phyloP scores from a whole-genome alignment of 2,888 invertebrate genomes.

The Alitta virens region DNA sequence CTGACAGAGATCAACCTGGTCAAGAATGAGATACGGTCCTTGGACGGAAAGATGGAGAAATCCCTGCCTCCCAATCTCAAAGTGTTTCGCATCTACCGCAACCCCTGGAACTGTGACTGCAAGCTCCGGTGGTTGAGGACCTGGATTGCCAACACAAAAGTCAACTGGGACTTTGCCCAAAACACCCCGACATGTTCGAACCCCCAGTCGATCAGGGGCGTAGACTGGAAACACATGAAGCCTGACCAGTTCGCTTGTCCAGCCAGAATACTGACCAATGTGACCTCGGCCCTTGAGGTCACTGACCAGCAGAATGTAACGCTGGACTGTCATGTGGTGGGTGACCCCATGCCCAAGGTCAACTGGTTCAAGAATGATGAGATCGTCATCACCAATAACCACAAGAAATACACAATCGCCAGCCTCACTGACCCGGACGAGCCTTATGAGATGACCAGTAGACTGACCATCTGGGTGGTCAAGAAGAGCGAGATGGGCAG shows the following conservation, averaged over 20 bases:
- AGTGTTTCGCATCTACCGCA: constrained; percentile 29
- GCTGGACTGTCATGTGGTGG: constrained; percentile 25
- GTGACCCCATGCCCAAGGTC: constrained; percentile 27
- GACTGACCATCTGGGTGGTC: constrained; percentile 15
- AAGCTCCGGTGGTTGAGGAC: constrained; percentile 29
- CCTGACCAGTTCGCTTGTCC: constrained; percentile 31
- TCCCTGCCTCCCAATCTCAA: constrained; percentile 22
- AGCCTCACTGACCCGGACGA: not conserved
- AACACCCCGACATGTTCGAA: constrained; percentile 28
- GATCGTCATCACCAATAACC: not conserved
- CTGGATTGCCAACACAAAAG: constrained; percentile 14
- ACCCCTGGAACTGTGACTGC: constrained; percentile 33
- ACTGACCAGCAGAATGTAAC: constrained; percentile 20
- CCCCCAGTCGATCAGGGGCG: constrained; percentile 22
- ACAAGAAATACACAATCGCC: not conserved
- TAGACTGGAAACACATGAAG: constrained; percentile 27
- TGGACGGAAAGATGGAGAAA: constrained; percentile 16
- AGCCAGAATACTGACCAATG: constrained; percentile 23
- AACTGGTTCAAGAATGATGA: constrained; percentile 22
- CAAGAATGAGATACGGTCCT: constrained; percentile 27
- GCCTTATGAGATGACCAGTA: constrained; percentile 11
- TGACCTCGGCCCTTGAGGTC: constrained; percentile 20
- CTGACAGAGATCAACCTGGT: constrained; percentile 30
- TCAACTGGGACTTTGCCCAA: constrained; percentile 30
- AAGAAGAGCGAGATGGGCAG: constrained; percentile 19